phyloP scores from a whole-genome alignment of 1,140 invertebrate species.

The Drosophila parabipectinata region DNA sequence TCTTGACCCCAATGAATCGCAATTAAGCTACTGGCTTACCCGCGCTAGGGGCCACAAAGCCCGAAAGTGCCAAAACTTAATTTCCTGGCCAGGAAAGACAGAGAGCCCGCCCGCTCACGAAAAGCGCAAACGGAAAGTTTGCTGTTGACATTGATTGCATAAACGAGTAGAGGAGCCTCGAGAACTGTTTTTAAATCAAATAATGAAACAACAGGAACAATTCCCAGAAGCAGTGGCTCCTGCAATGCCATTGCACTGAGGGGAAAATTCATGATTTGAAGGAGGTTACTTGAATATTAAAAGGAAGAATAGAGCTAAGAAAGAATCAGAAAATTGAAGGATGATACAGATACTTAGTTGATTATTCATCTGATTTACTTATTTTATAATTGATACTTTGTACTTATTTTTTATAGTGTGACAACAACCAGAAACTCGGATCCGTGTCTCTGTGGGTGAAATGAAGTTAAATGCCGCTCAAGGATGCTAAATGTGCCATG shows the following conservation, averaged over 20 bases:
- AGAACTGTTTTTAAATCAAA: constrained; percentile 60
- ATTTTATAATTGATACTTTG: neutral
- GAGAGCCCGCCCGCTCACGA: neutral
- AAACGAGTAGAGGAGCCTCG: constrained; percentile 39
- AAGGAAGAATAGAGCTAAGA: too few relatives aligned
- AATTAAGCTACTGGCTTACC: constrained; percentile 1
- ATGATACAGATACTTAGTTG: too few relatives aligned
- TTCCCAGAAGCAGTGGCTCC: constrained; percentile 9
- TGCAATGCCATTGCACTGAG: constrained; percentile 2
- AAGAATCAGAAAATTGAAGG: neutral
- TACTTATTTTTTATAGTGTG: neutral
- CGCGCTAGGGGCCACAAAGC: neutral
- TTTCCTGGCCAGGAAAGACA: constrained; percentile 18
- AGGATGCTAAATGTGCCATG: constrained; percentile 80
- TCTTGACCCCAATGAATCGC: constrained; percentile 70
- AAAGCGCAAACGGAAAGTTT: constrained; percentile 21
- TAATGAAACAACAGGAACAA: constrained; percentile 43
- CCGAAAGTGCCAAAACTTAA: constrained; percentile 22
- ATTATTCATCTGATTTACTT: too few relatives aligned
- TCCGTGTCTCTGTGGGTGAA: constrained; percentile 52
- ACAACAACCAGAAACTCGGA: constrained; percentile 18
- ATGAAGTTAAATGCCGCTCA: constrained; percentile 79
- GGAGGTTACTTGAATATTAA: neutral
- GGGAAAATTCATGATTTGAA: neutral
- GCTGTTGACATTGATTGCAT: constrained; percentile 64